These are phyloP conservation scores for Phainopepla nitens DNA, from an alignment of 2,113 vertebrate genomes.

Conservation along the genomic window DNA sequence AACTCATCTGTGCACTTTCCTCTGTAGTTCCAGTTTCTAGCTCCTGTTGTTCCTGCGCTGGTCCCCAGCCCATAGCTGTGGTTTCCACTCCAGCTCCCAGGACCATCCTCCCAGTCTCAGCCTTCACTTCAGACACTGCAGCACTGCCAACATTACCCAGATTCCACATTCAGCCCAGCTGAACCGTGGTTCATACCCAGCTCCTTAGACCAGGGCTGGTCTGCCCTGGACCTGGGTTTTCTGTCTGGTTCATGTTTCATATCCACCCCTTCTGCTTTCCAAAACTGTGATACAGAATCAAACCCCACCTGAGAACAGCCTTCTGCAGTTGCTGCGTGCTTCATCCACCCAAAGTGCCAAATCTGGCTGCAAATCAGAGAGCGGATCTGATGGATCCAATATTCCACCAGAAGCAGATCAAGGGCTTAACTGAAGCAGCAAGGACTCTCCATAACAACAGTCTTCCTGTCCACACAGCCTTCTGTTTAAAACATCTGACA, in stretches of 20 bases:
- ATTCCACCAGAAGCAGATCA: neutral
- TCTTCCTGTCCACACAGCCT: neutral
- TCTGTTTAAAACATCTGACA: neutral
- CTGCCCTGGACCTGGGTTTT: neutral
- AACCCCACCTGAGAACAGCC: neutral
- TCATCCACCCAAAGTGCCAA: neutral
- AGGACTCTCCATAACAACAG: neutral
- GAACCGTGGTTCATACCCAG: neutral
- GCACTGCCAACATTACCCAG: neutral
- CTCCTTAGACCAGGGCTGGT: neutral
- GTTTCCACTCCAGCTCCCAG: neutral
- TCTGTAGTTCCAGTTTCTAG: neutral
- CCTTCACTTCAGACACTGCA: neutral
- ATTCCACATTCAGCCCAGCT: neutral
- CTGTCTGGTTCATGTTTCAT: neutral
- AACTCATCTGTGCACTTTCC: neutral
- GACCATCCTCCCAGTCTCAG: no score
- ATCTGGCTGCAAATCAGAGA: neutral
- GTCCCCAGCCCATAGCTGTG: accelerated
- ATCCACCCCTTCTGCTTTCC: neutral
- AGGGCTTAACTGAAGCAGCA: neutral
- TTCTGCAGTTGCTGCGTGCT: neutral
- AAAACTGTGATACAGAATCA: neutral
- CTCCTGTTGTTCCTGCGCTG: neutral
- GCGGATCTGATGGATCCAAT: no score